Percentiles rank a stretch among this genome's conserved stretches.
phyloP scores from a whole-genome alignment of 2,888 invertebrate genomes.

The Barypeithes pellucidus region DNA sequence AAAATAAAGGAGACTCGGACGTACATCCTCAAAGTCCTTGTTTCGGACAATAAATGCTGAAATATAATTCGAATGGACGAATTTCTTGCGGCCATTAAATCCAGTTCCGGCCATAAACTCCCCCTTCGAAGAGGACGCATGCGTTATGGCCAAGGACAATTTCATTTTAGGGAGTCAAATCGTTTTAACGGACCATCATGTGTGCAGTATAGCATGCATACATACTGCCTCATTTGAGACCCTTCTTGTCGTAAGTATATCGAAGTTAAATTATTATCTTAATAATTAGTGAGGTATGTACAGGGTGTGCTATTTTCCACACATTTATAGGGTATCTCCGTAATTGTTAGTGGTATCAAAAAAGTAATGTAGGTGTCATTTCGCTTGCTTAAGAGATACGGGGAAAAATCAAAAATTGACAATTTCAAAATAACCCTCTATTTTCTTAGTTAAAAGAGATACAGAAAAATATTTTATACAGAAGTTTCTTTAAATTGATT shows the following conservation, averaged over 20 bases:
- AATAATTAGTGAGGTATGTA: too few species aligned
- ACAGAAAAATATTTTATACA: too few species aligned
- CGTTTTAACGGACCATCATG: conserved; percentile 32
- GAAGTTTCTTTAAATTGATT: too few species aligned
- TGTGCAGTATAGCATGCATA: conserved; percentile 23
- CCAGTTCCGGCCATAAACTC: conserved; percentile 47
- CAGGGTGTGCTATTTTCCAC: too few species aligned
- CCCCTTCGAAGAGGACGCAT: conserved; percentile 34
- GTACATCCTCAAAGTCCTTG: conserved; percentile 19
- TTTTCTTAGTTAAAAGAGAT: too few species aligned
- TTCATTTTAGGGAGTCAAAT: conserved; percentile 29
- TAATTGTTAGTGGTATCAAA: too few species aligned
- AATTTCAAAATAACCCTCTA: too few species aligned
- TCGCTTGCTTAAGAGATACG: too few species aligned
- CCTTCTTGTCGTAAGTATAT: not conserved
- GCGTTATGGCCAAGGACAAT: conserved; percentile 29
- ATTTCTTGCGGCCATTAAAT: conserved; percentile 47
- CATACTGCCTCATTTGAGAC: conserved; percentile 1
- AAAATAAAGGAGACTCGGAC: not conserved
- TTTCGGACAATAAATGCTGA: conserved; percentile 36
- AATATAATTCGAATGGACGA: conserved; percentile 32
- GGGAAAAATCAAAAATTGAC: too few species aligned
- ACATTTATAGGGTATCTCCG: too few species aligned
- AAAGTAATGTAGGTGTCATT: too few species aligned
- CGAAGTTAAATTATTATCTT: too few species aligned